Conservation (phyloP, 1,140 invertebrate species). For the Hycleus phaleratus region DNA sequence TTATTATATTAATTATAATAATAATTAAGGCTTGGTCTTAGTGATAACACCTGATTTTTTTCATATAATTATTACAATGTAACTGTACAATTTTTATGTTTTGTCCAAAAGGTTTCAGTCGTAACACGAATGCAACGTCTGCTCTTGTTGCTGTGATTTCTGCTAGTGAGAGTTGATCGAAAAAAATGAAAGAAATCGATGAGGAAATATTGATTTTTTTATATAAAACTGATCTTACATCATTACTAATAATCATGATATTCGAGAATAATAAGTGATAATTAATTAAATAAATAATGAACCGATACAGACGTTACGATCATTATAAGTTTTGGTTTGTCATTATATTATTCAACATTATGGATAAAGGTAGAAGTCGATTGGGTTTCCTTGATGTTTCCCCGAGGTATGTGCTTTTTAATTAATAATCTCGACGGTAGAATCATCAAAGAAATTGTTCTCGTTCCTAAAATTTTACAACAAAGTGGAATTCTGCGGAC, state of each 20-base stretch:
- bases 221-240: too few relatives aligned
- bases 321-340: slow-evolving; percentile 15
- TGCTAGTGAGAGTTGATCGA: too few relatives aligned
- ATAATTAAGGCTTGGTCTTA: slow-evolving; percentile 40
- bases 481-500: slow-evolving; percentile 7
- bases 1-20: slow-evolving; percentile 39
- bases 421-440: background rate
- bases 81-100: slow-evolving; percentile 29
- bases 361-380: background rate
- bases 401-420: too few relatives aligned
- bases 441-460: background rate
- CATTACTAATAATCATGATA: too few relatives aligned
- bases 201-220: too few relatives aligned
- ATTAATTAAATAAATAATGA: background rate
- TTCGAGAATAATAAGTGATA: too few relatives aligned
- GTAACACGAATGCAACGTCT: slow-evolving; percentile 11
- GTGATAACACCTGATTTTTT: slow-evolving; percentile 37
- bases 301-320: slow-evolving; percentile 25
- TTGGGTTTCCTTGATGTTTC: background rate
- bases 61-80: slow-evolving; percentile 27
- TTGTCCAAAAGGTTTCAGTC: slow-evolving; percentile 8
- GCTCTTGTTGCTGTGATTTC: background rate
- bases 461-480: slow-evolving; percentile 15
- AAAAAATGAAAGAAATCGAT: too few relatives aligned
- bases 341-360: too few relatives aligned